A percentile compares a stretch with the other conserved stretches of the same genome.
These are phyloP conservation scores for Chymomyza procnemis DNA, from an alignment of 2,888 invertebrate genomes.

Conservation along the genomic window DNA sequence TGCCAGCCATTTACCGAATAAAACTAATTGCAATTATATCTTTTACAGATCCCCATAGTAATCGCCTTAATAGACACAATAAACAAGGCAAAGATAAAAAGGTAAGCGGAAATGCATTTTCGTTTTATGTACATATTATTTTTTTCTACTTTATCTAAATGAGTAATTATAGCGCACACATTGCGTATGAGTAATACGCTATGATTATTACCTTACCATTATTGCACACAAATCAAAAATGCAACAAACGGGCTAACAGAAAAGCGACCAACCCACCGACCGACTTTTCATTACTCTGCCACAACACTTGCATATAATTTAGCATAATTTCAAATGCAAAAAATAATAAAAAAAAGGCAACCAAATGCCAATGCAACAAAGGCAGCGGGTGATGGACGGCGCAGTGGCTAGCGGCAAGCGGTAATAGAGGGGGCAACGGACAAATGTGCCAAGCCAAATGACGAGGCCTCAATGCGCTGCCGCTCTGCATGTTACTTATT, in stretches of 20 bases:
- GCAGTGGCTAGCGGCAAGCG: no score
- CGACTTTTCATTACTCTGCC: conserved; percentile 44
- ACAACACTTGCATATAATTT: conserved; percentile 51
- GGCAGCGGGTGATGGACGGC: background rate
- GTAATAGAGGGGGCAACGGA: background rate
- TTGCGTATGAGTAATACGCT: conserved; percentile 60
- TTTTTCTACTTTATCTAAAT: conserved; percentile 54
- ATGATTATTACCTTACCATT: conserved; percentile 12
- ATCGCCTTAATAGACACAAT: background rate
- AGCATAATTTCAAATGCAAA: conserved; percentile 57
- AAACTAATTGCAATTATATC: background rate
- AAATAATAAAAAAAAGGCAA: conserved; percentile 9
- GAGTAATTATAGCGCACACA: conserved; percentile 43
- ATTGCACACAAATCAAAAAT: conserved; percentile 19
- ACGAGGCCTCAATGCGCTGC: background rate
- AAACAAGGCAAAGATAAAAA: background rate
- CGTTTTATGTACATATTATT: background rate
- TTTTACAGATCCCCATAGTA: background rate
- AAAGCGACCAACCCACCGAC: conserved; percentile 22
- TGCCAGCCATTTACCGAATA: background rate
- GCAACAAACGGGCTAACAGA: background rate
- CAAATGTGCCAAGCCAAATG: conserved; percentile 15
- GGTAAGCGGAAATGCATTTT: background rate
- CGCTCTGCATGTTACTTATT: background rate
- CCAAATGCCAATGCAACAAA: background rate